Conservation (phyloP, 1,140 invertebrate genomes). For the Drosophila micromelanica region DNA sequence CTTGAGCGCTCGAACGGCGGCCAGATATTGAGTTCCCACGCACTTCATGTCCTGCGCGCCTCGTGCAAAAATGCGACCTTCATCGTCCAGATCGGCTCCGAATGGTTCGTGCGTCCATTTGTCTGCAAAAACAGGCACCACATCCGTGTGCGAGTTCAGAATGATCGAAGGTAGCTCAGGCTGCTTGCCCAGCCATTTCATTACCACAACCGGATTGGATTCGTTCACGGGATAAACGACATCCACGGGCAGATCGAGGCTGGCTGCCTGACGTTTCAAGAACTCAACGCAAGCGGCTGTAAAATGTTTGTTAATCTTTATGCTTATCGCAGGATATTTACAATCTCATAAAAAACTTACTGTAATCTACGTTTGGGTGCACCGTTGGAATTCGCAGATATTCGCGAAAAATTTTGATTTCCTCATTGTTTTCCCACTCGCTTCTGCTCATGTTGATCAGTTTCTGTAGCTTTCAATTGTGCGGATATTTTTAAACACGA, state of each 20-base stretch:
- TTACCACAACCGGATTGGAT: constrained; percentile 82
- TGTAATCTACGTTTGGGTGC: constrained; percentile 93
- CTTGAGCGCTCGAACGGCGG: constrained; percentile 88
- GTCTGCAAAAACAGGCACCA: constrained; percentile 93
- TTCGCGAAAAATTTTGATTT: constrained; percentile 91
- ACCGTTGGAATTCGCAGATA: constrained; percentile 93
- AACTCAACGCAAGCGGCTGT: constrained; percentile 60
- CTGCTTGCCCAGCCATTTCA: constrained; percentile 92
- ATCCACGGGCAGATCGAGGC: constrained; percentile 38
- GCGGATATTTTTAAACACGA: constrained; percentile 1
- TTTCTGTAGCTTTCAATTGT: constrained; percentile 5
- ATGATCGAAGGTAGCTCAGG: constrained; percentile 89
- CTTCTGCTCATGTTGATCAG: constrained; percentile 17
- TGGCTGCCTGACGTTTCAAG: constrained; percentile 47
- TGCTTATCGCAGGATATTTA: constrained; percentile 6
- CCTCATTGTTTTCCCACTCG: constrained; percentile 86
- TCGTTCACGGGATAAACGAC: constrained; percentile 42
- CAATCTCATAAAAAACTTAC: constrained; percentile 85
- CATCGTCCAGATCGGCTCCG: constrained; percentile 88
- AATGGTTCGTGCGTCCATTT: constrained; percentile 89
- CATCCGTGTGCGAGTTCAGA: constrained; percentile 86
- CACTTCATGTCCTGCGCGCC: constrained; percentile 94
- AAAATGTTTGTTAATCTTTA: constrained; percentile 34
- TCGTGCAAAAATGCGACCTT: constrained; percentile 92
- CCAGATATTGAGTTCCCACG: constrained; percentile 89